Base-by-base conservation (phyloP, 2,113 vertebrate species). In the Lynx canadensis region DNA sequence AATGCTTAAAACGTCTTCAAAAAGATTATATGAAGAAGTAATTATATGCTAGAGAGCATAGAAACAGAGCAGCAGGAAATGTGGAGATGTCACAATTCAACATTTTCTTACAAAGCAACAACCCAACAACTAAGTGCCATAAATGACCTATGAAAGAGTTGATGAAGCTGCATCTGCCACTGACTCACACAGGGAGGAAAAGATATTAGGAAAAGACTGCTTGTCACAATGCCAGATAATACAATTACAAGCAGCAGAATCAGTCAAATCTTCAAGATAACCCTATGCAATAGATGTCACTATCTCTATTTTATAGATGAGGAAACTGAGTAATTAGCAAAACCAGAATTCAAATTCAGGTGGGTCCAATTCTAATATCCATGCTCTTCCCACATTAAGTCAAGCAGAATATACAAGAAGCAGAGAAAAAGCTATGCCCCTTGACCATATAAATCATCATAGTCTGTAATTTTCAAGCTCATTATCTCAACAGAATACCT, bases 1-100 rank as follows among this genome's bases (percentile, higher is more conserved):
- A 41, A 57, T 65, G 16, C 16, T 92, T 94, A 50, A 69, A 95
- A 65, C 86, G 8, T 92, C 68, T 97, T 89, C 13, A 65, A 41
- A 91, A 94, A 84, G 41, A 82, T 89, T 55, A 50, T 23, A 52
- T 0, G 3, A 36, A 94, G 45, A 78, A 60, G 36, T 86, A 80
- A 89, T 66, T 73, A 81, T 55, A 83, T 57, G 15, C 33, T 57
- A 60, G 21, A 82, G 25, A 89, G 14, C 19, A 71, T 94, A 91
- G 38, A 76, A 83, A 91, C 19, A 66, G 7, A 50, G 0, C 27
- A 81, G 31, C 45, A 71, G 11, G 18, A 27, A 86, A 73, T 92
- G 31, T 71, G 27, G 4, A 60, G 16, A 73, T 94, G 36, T 71
- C 52, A 90, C 52, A 73, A 83, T 48, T 65, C 63, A 86, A 15